These are phyloP conservation scores for Solenopsis fugax DNA, from an alignment of 1,140 invertebrate genomes.

Conservation along the genomic window DNA sequence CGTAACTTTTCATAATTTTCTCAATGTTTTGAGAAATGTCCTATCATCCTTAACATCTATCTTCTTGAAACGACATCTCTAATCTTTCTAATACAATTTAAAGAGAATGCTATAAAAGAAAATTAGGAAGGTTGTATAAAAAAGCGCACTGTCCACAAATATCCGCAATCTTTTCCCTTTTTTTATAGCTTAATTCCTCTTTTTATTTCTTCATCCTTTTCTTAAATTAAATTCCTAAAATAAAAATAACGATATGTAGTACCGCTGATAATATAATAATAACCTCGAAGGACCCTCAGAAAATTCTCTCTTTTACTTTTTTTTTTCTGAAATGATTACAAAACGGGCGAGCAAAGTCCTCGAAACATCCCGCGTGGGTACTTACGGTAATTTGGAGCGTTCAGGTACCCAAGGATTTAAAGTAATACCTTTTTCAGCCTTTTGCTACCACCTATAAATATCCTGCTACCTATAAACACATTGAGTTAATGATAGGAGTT, in stretches of 20 bases:
- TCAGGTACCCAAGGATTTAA: neutral
- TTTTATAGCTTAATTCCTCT: neutral
- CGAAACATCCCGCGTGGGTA: neutral
- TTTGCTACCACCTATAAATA: slow-evolving; percentile 5
- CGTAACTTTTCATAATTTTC: too few relatives aligned
- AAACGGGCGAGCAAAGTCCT: neutral
- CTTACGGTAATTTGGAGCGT: neutral
- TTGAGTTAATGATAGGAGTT: slow-evolving; percentile 3
- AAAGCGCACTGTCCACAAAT: neutral
- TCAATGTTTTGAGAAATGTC: too few relatives aligned
- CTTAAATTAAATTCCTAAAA: neutral
- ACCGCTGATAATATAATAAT: neutral
- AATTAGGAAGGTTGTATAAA: too few relatives aligned
- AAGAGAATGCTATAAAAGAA: neutral
- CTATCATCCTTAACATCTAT: too few relatives aligned
- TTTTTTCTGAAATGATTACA: neutral
- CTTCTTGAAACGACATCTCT: neutral
- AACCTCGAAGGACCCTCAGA: neutral
- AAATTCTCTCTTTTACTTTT: neutral
- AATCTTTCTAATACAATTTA: neutral
- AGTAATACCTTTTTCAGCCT: neutral
- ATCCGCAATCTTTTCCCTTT: neutral
- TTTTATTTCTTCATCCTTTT: neutral
- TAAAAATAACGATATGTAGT: neutral
- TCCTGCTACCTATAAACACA: slow-evolving; percentile 20